A percentile compares a stretch with the other conserved stretches of the same genome.
These are phyloP conservation scores for Caenorhabditis tropicalis DNA, from an alignment of 1,140 invertebrate genomes.

Conservation along the genomic window DNA sequence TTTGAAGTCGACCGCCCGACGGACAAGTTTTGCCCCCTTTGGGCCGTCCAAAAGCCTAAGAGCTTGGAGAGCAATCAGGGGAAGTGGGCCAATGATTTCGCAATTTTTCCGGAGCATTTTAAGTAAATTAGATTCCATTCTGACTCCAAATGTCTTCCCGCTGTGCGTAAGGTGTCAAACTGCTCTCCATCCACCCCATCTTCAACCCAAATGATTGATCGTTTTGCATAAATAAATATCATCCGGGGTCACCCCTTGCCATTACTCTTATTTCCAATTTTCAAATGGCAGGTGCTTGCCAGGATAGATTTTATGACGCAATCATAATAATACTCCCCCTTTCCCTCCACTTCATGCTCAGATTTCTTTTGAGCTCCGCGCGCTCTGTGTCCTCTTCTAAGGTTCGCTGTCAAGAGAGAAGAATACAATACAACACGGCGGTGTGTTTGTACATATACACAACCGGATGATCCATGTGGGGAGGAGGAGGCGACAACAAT, in stretches of 20 bases:
- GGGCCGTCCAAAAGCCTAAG: too few relatives aligned
- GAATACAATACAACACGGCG: not conserved
- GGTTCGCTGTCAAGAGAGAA: not conserved
- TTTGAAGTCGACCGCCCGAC: not conserved
- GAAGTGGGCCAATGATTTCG: too few relatives aligned
- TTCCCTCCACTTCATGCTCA: not conserved
- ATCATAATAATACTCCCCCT: not conserved
- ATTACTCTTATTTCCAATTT: not conserved
- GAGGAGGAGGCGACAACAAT: not conserved
- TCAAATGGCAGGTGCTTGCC: not conserved
- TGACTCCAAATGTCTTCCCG: too few relatives aligned
- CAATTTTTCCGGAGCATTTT: too few relatives aligned
- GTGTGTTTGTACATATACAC: not conserved
- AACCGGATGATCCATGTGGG: constrained; percentile 39
- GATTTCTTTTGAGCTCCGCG: constrained; percentile 43
- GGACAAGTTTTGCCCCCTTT: not conserved
- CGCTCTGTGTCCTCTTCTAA: too few relatives aligned
- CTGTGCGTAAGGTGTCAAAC: not conserved
- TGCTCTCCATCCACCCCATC: too few relatives aligned
- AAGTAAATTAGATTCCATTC: too few relatives aligned
- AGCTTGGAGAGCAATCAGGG: too few relatives aligned
- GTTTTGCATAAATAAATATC: constrained; percentile 40
- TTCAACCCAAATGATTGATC: not conserved
- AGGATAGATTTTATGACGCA: not conserved
- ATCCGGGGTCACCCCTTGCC: not conserved